These are phyloP conservation scores for Ageneiosus marmoratus DNA, from an alignment of 2,113 vertebrate species.

Conservation along the genomic window DNA sequence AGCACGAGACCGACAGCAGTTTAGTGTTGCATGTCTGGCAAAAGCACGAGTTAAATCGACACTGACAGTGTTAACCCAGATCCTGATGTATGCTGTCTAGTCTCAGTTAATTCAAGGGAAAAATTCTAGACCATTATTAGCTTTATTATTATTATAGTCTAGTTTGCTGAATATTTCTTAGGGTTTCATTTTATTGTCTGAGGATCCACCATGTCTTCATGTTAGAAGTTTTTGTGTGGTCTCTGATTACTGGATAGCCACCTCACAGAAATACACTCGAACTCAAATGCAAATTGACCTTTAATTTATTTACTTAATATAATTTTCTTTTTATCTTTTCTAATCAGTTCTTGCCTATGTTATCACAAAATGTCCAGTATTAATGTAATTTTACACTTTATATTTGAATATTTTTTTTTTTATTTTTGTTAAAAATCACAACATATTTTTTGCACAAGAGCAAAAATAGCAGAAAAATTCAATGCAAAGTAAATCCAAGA, in stretches of 20 bases:
- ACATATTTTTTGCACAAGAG: neutral
- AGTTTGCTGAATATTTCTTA: neutral
- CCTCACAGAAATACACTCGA: no score
- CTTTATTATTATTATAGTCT: neutral
- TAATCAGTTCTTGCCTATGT: neutral
- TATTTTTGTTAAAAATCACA: neutral
- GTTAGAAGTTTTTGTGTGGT: no score
- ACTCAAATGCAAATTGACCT: neutral
- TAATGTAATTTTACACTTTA: neutral
- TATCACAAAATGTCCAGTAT: neutral
- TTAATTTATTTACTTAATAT: neutral
- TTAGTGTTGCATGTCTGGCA: neutral
- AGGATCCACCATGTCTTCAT: neutral
- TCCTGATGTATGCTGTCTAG: neutral
- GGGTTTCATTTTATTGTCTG: no score
- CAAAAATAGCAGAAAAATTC: neutral
- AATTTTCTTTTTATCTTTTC: neutral
- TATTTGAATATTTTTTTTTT: neutral
- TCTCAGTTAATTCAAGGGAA: neutral
- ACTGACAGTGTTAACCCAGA: conserved; percentile 1
- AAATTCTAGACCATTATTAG: neutral
- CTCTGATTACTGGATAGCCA: no score
- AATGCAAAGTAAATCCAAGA: no score
- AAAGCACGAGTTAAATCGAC: neutral
- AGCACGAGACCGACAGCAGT: neutral